Evolutionary conservation across 2,888 invertebrate species (phyloP).

Genomic region (Rhynchonema sp.): DNA sequence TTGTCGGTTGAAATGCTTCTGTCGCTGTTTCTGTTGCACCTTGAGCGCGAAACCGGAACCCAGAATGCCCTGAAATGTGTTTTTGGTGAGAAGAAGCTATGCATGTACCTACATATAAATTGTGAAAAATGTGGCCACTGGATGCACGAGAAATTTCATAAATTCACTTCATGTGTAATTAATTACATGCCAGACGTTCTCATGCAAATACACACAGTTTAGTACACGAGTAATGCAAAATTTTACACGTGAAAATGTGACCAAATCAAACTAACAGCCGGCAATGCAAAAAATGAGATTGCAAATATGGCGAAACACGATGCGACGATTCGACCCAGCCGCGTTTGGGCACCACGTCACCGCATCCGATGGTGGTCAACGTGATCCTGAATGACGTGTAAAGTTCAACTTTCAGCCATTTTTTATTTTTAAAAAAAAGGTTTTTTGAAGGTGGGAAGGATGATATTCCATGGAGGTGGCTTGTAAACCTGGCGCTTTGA

Average conservation of each 20-base stretch:
- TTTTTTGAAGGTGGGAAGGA: too few species aligned
- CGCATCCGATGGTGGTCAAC: slow-evolving; percentile 64
- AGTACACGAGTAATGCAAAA: too few species aligned
- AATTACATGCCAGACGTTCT: too few species aligned
- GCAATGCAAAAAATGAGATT: slow-evolving; percentile 65
- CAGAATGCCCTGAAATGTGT: slow-evolving; percentile 47
- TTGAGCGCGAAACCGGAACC: slow-evolving; percentile 66
- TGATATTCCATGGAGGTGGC: too few species aligned
- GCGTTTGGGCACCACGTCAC: slow-evolving; percentile 64
- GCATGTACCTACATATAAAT: too few species aligned
- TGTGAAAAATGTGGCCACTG: too few species aligned
- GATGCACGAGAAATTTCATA: too few species aligned
- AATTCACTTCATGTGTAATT: too few species aligned
- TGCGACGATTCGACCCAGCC: slow-evolving; percentile 65
- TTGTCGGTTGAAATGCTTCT: slow-evolving; percentile 60
- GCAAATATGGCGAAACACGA: slow-evolving; percentile 67
- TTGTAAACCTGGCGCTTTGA: too few species aligned
- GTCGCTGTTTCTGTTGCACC: slow-evolving; percentile 65
- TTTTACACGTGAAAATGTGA: too few species aligned
- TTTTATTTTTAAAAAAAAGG: not conserved
- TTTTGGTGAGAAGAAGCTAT: not conserved
- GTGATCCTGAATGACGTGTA: slow-evolving; percentile 43
- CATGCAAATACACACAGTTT: too few species aligned
- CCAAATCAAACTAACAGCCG: slow-evolving; percentile 50
- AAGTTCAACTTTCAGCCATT: not conserved